phyloP scores from a whole-genome alignment of 2,113 vertebrate species.

The Acanthochromis polyacanthus region DNA sequence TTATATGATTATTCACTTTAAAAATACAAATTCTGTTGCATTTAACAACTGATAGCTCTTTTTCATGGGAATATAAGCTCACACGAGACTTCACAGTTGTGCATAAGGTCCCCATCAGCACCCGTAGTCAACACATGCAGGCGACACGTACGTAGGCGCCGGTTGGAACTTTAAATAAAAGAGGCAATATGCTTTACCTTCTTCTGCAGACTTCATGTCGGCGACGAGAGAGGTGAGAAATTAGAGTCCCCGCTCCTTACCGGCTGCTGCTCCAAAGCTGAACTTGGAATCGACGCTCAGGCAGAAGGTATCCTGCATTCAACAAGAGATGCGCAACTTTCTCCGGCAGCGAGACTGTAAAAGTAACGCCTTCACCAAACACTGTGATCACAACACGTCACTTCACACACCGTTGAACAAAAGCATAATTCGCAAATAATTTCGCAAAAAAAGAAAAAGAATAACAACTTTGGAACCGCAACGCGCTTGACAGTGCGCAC shows the following conservation, averaged over 20 bases:
- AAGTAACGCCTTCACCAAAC: constrained; percentile 6
- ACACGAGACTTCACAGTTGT: not conserved
- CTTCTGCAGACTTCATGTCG: constrained; percentile 94
- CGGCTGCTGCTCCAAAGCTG: constrained; percentile 84
- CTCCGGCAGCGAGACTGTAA: constrained; percentile 12
- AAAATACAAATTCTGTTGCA: not conserved
- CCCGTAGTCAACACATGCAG: not conserved
- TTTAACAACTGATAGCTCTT: not conserved
- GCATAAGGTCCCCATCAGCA: not conserved
- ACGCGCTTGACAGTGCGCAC: constrained; percentile 20
- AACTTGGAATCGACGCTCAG: constrained; percentile 83
- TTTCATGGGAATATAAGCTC: not conserved
- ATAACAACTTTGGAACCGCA: constrained; percentile 21
- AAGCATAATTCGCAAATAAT: constrained; percentile 46
- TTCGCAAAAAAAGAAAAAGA: not conserved
- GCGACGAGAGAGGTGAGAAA: constrained; percentile 70
- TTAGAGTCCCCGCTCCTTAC: constrained; percentile 82
- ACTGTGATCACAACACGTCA: constrained; percentile 12
- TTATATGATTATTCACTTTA: not conserved
- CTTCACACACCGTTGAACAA: constrained; percentile 34
- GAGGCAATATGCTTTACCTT: constrained; percentile 84
- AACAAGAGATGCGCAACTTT: constrained; percentile 79
- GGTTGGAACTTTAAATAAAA: not conserved
- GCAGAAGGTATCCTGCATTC: constrained; percentile 84
- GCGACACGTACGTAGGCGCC: not conserved